Evolutionary conservation across 2,797 vertebrate species (phyloP).

Genomic region (Nannoperca obscura): DNA sequence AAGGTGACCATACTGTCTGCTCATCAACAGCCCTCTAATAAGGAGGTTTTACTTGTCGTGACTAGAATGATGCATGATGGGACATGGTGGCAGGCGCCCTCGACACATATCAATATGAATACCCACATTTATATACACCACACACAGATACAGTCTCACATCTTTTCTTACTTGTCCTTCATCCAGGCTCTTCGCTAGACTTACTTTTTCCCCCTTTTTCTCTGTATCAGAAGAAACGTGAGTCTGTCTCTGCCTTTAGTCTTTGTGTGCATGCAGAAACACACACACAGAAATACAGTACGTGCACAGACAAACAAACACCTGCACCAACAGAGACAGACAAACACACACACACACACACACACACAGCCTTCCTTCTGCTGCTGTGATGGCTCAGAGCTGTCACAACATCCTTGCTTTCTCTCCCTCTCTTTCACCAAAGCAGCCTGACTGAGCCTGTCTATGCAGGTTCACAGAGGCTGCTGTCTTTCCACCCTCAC

Average conservation of each 20-base stretch:
- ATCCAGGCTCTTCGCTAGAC: slow-evolving; percentile 50
- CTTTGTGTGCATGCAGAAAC: slow-evolving; percentile 49
- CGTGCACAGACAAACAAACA: slow-evolving; percentile 50
- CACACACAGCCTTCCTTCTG: slow-evolving; percentile 72
- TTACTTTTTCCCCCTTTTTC: slow-evolving; percentile 59
- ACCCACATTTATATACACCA: slow-evolving; percentile 38
- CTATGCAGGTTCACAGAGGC: slow-evolving; percentile 75
- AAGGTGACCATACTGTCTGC: slow-evolving; percentile 18
- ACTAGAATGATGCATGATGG: slow-evolving; percentile 57
- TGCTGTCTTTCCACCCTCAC: slow-evolving; percentile 65
- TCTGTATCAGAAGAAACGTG: slow-evolving; percentile 67
- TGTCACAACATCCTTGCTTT: slow-evolving; percentile 82
- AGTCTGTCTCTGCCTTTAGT: slow-evolving; percentile 69
- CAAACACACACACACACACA: slow-evolving; percentile 38
- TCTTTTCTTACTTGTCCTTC: slow-evolving; percentile 47
- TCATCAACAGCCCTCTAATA: slow-evolving; percentile 48
- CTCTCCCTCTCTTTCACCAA: slow-evolving; percentile 62
- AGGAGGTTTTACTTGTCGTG: slow-evolving; percentile 36
- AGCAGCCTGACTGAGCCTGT: slow-evolving; percentile 75
- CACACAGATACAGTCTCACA: slow-evolving; percentile 48
- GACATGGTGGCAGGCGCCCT: slow-evolving; percentile 30
- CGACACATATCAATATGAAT: slow-evolving; percentile 57
- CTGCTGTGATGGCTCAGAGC: slow-evolving; percentile 83
- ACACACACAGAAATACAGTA: slow-evolving; percentile 51
- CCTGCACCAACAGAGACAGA: slow-evolving; percentile 42